These are phyloP conservation scores for Tympanuchus pallidicinctus DNA, from an alignment of 2,113 vertebrate genomes.

Conservation along the genomic window DNA sequence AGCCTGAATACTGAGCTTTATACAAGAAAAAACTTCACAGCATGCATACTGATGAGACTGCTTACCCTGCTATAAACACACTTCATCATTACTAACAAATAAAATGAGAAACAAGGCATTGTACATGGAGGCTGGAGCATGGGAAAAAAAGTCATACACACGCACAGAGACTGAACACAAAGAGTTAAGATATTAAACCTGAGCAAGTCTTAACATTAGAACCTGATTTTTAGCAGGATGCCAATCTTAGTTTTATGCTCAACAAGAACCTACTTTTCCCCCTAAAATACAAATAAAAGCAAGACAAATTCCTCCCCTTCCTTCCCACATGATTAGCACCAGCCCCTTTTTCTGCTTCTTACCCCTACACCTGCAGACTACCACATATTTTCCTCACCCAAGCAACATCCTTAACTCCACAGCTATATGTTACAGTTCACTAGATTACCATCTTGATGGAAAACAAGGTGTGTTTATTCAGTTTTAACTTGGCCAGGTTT, in stretches of 20 bases:
- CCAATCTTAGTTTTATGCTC: neutral
- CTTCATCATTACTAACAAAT: neutral
- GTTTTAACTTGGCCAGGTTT: neutral
- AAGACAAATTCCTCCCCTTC: neutral
- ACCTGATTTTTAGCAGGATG: neutral
- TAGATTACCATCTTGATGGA: neutral
- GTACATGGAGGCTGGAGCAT: neutral
- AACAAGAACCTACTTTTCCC: neutral
- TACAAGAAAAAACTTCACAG: neutral
- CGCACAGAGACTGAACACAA: neutral
- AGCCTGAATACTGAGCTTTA: neutral
- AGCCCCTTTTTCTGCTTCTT: neutral
- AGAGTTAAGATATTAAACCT: neutral
- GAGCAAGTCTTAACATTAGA: neutral
- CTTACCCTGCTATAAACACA: neutral
- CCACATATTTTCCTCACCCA: neutral
- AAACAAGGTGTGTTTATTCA: neutral
- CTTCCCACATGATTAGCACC: neutral
- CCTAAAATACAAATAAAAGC: neutral
- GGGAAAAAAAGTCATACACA: neutral
- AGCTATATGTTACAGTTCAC: neutral
- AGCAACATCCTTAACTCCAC: neutral
- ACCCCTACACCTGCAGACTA: neutral
- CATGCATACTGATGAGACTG: neutral
- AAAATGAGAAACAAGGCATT: neutral